These are phyloP conservation scores for Bostrychus sinensis DNA, from an alignment of 2,113 vertebrate genomes.

Conservation along the genomic window DNA sequence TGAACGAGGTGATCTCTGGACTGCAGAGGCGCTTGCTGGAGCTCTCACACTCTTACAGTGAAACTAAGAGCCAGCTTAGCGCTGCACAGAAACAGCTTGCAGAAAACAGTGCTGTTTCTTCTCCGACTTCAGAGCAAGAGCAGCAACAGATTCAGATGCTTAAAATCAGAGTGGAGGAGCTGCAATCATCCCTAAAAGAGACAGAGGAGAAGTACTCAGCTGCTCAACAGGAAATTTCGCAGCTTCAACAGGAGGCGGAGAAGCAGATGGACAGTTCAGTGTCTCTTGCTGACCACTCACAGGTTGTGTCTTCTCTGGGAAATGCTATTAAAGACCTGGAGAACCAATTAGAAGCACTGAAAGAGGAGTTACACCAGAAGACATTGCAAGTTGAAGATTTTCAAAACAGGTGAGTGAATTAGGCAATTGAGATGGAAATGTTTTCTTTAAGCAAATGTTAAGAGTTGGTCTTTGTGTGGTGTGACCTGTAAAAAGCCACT, in stretches of 20 bases:
- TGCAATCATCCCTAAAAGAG: constrained; percentile 80
- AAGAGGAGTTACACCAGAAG: constrained; percentile 81
- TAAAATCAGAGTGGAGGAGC: constrained; percentile 79
- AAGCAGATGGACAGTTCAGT: constrained; percentile 85
- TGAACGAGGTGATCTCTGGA: constrained; percentile 83
- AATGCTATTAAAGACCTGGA: constrained; percentile 86
- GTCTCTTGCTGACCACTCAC: constrained; percentile 85
- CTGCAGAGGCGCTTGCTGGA: constrained; percentile 88
- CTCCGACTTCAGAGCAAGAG: constrained; percentile 44
- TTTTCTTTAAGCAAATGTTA: neutral
- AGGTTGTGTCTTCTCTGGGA: constrained; percentile 85
- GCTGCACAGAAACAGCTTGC: constrained; percentile 77
- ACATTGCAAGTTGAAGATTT: constrained; percentile 81
- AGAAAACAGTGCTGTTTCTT: constrained; percentile 15
- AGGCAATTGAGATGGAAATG: neutral
- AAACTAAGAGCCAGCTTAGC: constrained; percentile 87
- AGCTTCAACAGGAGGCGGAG: constrained; percentile 84
- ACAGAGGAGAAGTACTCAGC: constrained; percentile 79
- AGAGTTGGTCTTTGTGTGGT: neutral
- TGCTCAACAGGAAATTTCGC: constrained; percentile 80
- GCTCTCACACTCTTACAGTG: constrained; percentile 90
- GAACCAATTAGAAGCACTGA: constrained; percentile 78
- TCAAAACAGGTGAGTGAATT: constrained; percentile 78
- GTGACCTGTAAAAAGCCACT: neutral
- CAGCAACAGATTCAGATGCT: constrained; percentile 47